Conservation (phyloP, 30 jellyfish, hydroid and myxozoan genomes). For the Turritopsis rubra region DNA sequence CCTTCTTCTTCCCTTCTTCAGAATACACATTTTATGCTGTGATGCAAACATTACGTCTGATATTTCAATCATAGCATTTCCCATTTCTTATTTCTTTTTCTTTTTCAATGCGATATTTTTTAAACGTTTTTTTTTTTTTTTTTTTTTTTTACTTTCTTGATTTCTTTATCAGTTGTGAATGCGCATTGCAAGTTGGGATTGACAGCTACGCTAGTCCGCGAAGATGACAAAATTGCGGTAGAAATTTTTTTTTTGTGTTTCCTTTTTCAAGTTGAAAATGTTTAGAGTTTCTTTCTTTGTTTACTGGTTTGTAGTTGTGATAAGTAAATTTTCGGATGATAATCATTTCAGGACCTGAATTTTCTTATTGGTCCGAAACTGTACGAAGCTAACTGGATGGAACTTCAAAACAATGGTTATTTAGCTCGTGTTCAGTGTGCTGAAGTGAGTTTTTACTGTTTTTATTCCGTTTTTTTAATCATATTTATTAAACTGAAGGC, state of each 20-base stretch:
- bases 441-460: slow-evolving; percentile 59
- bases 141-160: not conserved
- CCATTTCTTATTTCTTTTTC: too few species aligned
- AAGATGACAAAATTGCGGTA: slow-evolving; percentile 98
- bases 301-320: not conserved
- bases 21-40: too few species aligned
- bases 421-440: slow-evolving; percentile 99
- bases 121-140: too few species aligned
- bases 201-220: slow-evolving; percentile 98
- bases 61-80: not conserved
- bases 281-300: not conserved
- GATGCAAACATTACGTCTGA: not conserved
- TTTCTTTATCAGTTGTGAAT: slow-evolving; percentile 63
- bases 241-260: not conserved
- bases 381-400: slow-evolving; percentile 99
- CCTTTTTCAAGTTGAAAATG: not conserved
- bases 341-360: slow-evolving; percentile 67
- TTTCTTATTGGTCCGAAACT: slow-evolving; percentile 98
- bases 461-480: not conserved
- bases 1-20: not conserved
- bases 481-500: not conserved
- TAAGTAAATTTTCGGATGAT: not conserved
- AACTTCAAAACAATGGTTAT: slow-evolving; percentile 84
- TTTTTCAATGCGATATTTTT: too few species aligned
- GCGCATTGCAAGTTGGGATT: slow-evolving; percentile 98